These are phyloP conservation scores for Toxotes lorentzi DNA, from an alignment of 2,797 vertebrate species.

Conservation along the genomic window DNA sequence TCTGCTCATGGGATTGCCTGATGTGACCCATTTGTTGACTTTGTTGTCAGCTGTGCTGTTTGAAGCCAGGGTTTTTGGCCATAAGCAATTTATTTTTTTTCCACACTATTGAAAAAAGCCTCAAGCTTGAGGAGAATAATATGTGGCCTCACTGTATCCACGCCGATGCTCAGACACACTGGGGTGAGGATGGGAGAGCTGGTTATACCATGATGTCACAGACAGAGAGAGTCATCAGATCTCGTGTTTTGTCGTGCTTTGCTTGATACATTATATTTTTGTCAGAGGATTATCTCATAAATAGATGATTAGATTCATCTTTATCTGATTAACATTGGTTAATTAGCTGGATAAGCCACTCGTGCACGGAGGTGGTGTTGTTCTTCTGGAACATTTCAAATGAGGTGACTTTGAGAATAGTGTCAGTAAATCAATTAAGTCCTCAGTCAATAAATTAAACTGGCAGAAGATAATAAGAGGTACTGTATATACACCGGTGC, in stretches of 20 bases:
- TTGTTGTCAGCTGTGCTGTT: constrained; percentile 56
- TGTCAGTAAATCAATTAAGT: constrained; percentile 76
- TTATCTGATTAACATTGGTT: constrained; percentile 68
- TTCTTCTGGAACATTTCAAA: constrained; percentile 65
- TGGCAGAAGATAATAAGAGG: constrained; percentile 65
- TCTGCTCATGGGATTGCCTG: constrained; percentile 42
- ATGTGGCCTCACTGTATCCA: constrained; percentile 19
- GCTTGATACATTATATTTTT: constrained; percentile 29
- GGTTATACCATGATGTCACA: neutral
- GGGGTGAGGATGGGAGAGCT: neutral
- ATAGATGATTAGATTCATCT: constrained; percentile 60
- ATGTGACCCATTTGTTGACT: constrained; percentile 66
- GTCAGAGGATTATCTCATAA: constrained; percentile 57
- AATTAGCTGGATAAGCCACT: constrained; percentile 61
- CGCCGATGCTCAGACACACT: constrained; percentile 16
- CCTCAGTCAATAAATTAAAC: constrained; percentile 77
- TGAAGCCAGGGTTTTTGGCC: constrained; percentile 55
- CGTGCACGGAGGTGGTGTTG: constrained; percentile 27
- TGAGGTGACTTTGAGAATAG: constrained; percentile 77
- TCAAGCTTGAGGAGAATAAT: constrained; percentile 44
- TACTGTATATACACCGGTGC: constrained; percentile 51
- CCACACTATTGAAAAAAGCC: constrained; percentile 20
- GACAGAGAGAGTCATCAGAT: neutral
- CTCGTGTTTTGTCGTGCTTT: constrained; percentile 14
- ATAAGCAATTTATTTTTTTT: constrained; percentile 57